Percentiles rank a stretch among this genome's conserved stretches.
phyloP scores from a whole-genome alignment of 2,797 vertebrate genomes.

The Takifugu ocellatus region DNA sequence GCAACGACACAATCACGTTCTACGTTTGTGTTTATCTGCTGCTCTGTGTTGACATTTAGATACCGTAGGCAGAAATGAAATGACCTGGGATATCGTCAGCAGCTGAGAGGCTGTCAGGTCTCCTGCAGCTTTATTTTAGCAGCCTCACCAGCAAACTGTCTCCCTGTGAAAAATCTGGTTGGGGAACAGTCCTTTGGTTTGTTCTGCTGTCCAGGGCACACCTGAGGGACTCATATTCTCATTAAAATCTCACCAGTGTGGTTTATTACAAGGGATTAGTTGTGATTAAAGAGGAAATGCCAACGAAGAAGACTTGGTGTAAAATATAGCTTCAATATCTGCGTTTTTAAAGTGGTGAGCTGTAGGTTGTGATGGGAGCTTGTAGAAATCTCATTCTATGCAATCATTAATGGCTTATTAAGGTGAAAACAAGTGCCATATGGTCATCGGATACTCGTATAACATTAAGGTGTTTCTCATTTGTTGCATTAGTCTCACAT shows the following conservation, averaged over 20 bases:
- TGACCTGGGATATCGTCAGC: slow-evolving; percentile 19
- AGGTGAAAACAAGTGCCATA: too few relatives aligned
- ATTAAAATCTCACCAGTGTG: background rate
- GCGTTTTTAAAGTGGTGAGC: too few relatives aligned
- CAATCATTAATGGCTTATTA: too few relatives aligned
- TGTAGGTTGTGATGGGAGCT: too few relatives aligned
- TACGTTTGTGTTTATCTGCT: background rate
- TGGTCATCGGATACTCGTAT: too few relatives aligned
- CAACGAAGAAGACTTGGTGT: slow-evolving; percentile 5
- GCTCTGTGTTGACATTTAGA: background rate
- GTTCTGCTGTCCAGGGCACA: slow-evolving; percentile 6
- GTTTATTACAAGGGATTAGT: slow-evolving; percentile 7
- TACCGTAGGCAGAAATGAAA: slow-evolving; percentile 5
- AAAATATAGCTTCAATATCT: background rate
- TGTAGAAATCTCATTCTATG: too few relatives aligned
- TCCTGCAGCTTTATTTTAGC: slow-evolving; percentile 30
- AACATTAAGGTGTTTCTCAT: too few relatives aligned
- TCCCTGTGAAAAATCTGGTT: slow-evolving; percentile 25
- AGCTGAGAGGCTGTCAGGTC: slow-evolving; percentile 20
- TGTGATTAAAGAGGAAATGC: slow-evolving; percentile 3
- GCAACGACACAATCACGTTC: slow-evolving; percentile 4
- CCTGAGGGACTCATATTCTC: background rate
- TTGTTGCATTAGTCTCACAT: slow-evolving; percentile 1
- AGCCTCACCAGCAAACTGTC: slow-evolving; percentile 15
- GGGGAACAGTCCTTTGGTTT: slow-evolving; percentile 11